Base-by-base conservation (phyloP, 1,140 invertebrate genomes). In the Phymastichus coffea region DNA sequence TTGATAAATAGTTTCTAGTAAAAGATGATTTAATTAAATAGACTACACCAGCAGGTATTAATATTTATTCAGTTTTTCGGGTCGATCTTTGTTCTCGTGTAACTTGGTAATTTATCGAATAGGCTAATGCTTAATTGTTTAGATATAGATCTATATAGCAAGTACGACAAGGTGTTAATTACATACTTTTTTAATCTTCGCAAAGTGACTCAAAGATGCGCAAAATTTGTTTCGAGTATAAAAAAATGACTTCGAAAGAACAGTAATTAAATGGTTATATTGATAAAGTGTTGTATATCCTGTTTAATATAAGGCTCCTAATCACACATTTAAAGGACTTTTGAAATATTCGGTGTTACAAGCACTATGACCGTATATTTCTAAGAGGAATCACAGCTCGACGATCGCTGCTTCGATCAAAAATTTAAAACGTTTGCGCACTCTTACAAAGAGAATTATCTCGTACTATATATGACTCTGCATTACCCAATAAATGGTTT, bases 321-420 rank as follows among this genome's bases (percentile, higher is more conserved):
- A 62, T 46, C 53, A 57, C 40, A 57, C 30, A 40, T 51, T 55
- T 49, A 44, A 48, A 33, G 52, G 38, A 17, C 51, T 33, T 56
- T 23, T 46, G 54, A 57, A 57, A 62, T 40, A 52, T 57, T 46
- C 53, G 54, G 47, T 57, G 30, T 62, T 57, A 6, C 37, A 62
- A 52, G 46, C 30, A 52, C 38, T 62, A 62, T 28, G 52, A 62
- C 60, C 40, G 51, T 57, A 62, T 52, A 57, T 57, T 51, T 62
- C 60, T 62, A 62, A 40, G 37, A 55, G 54, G 54, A 51, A 63
- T 66, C 61, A 66, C 68, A 65, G 64, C 64, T 66, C 63, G 57
- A 67, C 62, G 68, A 65, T 57, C 63, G 44, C 49, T 60, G 47
- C 25, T 30, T 52, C 22, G 54, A 62, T 62, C 38, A 61, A 51